phyloP scores from a whole-genome alignment of 1,140 invertebrate genomes.

The Radopholus similis region DNA sequence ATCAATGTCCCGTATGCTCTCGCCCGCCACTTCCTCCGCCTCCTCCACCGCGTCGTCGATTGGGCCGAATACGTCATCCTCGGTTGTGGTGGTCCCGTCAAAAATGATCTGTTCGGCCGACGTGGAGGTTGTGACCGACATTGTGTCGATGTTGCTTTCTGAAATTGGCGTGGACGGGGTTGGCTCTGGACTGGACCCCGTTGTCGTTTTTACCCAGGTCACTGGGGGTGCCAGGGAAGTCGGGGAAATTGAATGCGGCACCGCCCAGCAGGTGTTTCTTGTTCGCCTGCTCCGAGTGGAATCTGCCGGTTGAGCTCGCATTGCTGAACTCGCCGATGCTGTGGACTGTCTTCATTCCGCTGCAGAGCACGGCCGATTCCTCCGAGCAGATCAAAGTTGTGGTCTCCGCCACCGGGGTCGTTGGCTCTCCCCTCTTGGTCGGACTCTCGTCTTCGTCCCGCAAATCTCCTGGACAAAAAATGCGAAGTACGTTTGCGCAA shows the following conservation, averaged over 20 bases:
- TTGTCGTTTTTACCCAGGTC: neutral
- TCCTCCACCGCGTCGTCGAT: neutral
- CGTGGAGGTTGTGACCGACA: neutral
- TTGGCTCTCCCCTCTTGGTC: too few relatives aligned
- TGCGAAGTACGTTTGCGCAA: too few relatives aligned
- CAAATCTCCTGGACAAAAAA: neutral
- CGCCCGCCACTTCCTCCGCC: constrained; percentile 5
- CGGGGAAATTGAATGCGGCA: neutral
- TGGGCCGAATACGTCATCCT: neutral
- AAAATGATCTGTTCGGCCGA: constrained; percentile 4
- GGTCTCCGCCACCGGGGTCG: neutral
- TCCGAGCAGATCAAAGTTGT: neutral
- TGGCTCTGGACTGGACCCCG: too few relatives aligned
- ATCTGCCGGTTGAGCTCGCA: neutral
- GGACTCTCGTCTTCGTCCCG: too few relatives aligned
- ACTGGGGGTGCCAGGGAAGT: neutral
- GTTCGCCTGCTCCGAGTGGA: neutral
- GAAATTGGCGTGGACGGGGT: neutral
- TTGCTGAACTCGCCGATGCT: neutral
- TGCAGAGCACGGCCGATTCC: neutral
- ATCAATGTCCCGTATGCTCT: neutral
- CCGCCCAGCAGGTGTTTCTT: too few relatives aligned
- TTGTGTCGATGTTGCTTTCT: constrained; percentile 15
- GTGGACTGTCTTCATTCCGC: neutral
- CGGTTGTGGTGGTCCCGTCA: neutral